phyloP scores from a whole-genome alignment of 1,140 invertebrate genomes.

The Drosophila equinoxialis region DNA sequence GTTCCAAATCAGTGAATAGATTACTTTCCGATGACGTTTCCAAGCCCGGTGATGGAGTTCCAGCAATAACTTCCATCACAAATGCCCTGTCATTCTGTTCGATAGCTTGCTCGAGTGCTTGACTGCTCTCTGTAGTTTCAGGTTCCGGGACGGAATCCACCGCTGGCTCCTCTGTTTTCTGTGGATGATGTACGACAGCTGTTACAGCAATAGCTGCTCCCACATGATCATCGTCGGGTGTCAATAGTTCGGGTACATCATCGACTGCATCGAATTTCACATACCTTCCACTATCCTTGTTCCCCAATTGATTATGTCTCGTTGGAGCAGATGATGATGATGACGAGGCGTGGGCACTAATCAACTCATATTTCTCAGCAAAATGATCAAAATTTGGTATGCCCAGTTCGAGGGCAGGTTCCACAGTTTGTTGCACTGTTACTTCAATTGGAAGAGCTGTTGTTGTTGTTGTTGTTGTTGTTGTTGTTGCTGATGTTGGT shows the following conservation, averaged over 20 bases:
- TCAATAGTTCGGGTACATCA: constrained; percentile 64
- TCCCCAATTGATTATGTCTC: constrained; percentile 5
- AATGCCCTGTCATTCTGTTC: constrained; percentile 52
- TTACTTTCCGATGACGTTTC: neutral
- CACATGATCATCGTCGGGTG: constrained; percentile 53
- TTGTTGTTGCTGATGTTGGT: neutral
- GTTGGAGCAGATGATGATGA: neutral
- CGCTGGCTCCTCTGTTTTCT: constrained; percentile 1
- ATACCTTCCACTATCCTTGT: constrained; percentile 52
- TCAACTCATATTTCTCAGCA: constrained; percentile 67
- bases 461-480: neutral
- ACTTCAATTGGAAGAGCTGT: neutral
- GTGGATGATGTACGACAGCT: constrained; percentile 49
- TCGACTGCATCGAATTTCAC: constrained; percentile 65
- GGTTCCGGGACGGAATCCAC: neutral
- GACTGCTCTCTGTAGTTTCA: neutral
- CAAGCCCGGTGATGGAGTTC: constrained; percentile 41
- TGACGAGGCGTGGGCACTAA: constrained; percentile 38
- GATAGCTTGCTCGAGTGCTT: neutral
- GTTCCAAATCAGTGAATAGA: constrained; percentile 51
- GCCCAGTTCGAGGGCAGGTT: constrained; percentile 39
- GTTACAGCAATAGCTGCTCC: constrained; percentile 59
- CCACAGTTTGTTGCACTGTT: neutral
- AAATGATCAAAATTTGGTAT: constrained; percentile 74
- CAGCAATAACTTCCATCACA: constrained; percentile 64